Conservation (phyloP, 23 tunicate genomes). For the Diplosoma virens region DNA sequence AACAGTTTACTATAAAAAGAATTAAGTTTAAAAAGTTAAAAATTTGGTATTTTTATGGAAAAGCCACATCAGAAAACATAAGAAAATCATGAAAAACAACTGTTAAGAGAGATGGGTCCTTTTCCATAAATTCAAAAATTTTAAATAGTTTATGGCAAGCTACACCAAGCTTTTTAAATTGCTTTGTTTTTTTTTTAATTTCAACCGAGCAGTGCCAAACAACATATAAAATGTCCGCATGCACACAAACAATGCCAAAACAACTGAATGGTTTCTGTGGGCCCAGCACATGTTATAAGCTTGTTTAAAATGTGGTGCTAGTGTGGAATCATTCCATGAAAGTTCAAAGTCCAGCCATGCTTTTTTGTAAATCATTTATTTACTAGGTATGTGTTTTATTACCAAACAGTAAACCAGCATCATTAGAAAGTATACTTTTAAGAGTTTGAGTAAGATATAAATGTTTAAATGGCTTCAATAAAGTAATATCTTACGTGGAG, state of each 20-base stretch:
- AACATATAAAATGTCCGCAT: neutral
- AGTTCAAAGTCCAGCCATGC: neutral
- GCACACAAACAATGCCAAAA: too few relatives aligned
- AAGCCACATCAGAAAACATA: too few relatives aligned
- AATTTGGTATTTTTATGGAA: too few relatives aligned
- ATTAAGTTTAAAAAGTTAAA: too few relatives aligned
- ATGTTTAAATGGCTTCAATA: neutral
- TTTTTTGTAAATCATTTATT: neutral
- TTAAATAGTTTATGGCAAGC: too few relatives aligned
- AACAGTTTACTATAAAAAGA: too few relatives aligned
- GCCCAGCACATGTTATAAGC: neutral
- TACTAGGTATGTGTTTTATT: neutral
- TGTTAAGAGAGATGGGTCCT: too few relatives aligned
- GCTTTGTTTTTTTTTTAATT: neutral
- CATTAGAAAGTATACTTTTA: neutral
- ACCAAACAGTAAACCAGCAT: neutral
- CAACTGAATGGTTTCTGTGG: neutral
- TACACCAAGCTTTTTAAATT: too few relatives aligned
- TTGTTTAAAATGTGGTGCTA: neutral
- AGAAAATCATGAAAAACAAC: too few relatives aligned
- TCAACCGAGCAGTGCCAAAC: neutral
- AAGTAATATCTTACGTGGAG: neutral
- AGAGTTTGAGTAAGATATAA: neutral
- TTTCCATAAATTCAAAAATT: too few relatives aligned
- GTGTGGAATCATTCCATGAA: neutral